Evolutionary conservation across 2,797 vertebrate species (phyloP), one percentile per base, ranked within the genome.

Genomic region (Ctenopoma multispine): DNA sequence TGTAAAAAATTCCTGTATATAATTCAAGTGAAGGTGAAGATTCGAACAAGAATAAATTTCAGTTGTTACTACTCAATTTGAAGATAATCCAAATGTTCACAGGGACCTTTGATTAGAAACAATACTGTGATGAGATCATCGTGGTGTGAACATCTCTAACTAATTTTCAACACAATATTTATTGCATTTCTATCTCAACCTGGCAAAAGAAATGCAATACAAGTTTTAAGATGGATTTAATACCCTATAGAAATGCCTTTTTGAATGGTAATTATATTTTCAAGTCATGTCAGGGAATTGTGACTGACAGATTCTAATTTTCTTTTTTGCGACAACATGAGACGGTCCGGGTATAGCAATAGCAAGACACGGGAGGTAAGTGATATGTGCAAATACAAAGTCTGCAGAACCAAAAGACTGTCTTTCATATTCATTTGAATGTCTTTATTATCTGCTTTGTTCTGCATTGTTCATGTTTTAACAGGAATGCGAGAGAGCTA

Each of bases 361-460:
- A 18, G 14, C 55, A 6, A 34, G 54, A 27, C 48, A 51, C 44
- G 0, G 58, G 24, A 48, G 58, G 46, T 63, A 69, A 63, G 69
- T 63, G 23, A 67, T 36, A 74, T 40, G 48, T 60, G 34, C 57
- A 69, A 70, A 61, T 2, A 54, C 10, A n/a, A 38, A 43, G 29
- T 24, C 24, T 31, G 18, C 18, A 62, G 31, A 65, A 56, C n/a
- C 23, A 24, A 31, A 34, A 55, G 38, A 72, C 53, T 9, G 27
- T 63, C 51, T 44, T 66, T 48, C 23, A 15, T 41, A 27, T 75
- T 66, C n/a, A n/a, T n/a, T n/a, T 36, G 31, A 40, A 43, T 31
- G 21, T 21, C 54, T 46, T 73, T 21, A 49, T 49, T 13, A 58
- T 65, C 21, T 21, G 36, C 47, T 14, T 41, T 49, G 34, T 58